Base-by-base conservation (phyloP, 2,888 invertebrate genomes). In the Sesamia inferens region DNA sequence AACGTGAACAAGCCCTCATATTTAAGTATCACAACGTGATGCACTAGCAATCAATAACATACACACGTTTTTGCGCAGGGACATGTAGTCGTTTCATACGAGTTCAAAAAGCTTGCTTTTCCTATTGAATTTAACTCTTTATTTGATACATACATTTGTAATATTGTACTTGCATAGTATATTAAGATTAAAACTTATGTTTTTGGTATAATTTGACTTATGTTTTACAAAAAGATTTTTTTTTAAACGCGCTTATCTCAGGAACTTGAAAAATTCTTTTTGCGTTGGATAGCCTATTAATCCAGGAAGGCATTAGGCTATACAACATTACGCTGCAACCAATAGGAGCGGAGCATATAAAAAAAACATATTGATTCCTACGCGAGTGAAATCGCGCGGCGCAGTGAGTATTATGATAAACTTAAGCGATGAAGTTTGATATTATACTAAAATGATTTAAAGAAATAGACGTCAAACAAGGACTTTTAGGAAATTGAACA, bases 31-130 rank as follows among this genome's bases (percentile, higher is more conserved):
- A 48, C 55, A 69, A 63, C 54, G 42, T 51, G 81, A 78, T 71
- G 73, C 71, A 72, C 55, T 54, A 62, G 47, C 59, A 79, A 82
- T 79, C 76, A 86, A 81, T 78, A 76, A 82, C 74, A 77, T 82
- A 62, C 70, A 66, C 68, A 55, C 48, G 84, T 71, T 78, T 78
- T 73, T 72, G 68, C 61, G 70, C 78, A 81, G 66, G 69, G 72
- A 64, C 81, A 74, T 79, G 44, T 77, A 59, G 51, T 77, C 73
- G 75, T 73, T 82, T 70, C 76, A 73, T 74, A 68, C 67, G 42
- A 67, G 47, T 8, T 54, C 47, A 70, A 67, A 70, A 71, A 73
- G 71, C 76, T 81, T 19, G 48, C 42, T 44, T 71, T 71, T 81
- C 44, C 73, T 69, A 72, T 70, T 70, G 61, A 68, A 78, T 69